Conservation (phyloP, 2,888 invertebrate genomes). For the Listrodromus nycthemerus region DNA sequence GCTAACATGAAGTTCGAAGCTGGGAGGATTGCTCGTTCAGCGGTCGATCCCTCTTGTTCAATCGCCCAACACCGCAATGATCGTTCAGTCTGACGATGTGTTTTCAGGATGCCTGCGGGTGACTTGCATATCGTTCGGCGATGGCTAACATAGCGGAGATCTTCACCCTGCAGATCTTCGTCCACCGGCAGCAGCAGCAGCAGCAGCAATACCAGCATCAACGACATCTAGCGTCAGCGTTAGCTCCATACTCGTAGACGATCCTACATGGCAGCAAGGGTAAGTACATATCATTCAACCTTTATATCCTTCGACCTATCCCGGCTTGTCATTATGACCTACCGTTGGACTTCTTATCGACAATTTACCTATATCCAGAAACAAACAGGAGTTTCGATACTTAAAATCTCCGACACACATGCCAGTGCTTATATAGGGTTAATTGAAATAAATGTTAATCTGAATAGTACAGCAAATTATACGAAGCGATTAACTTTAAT, state of each 20-base stretch:
- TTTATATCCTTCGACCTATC: background rate
- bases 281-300: constrained; percentile 71
- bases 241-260: constrained; percentile 67
- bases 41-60: background rate
- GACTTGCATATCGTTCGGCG: constrained; percentile 68
- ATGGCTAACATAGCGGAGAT: constrained; percentile 74
- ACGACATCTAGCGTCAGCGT: constrained; percentile 33
- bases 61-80: constrained; percentile 10
- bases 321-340: background rate
- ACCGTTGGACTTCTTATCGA: background rate
- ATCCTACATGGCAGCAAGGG: constrained; percentile 77
- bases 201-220: background rate
- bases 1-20: background rate
- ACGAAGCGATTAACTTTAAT: too few species aligned
- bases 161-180: constrained; percentile 69
- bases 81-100: constrained; percentile 31
- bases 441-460: too few species aligned
- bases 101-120: constrained; percentile 73
- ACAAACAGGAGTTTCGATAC: background rate
- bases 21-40: background rate
- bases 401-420: too few species aligned
- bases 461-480: too few species aligned
- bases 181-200: constrained; percentile 27
- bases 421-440: too few species aligned
- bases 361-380: background rate